Evolutionary conservation across 2,797 vertebrate species (phyloP), one percentile per base, ranked within the genome.

Genomic region (Helicolenus hilgendorfi): DNA sequence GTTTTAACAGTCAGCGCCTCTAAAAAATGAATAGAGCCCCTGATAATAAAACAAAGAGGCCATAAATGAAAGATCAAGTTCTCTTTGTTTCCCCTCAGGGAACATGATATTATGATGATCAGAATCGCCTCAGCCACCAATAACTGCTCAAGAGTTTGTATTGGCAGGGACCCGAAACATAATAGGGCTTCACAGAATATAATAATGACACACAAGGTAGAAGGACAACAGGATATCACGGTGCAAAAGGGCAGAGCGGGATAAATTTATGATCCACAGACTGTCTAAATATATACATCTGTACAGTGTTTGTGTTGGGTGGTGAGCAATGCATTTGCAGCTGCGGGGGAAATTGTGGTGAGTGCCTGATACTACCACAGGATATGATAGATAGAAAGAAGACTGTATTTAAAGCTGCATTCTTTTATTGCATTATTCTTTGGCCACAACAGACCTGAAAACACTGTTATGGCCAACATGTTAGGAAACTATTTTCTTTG

Each of bases 101-200:
- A 91, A 87, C 26, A 11, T 65, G 79, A 92, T 91, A 85, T 92
- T 86, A 81, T 83, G 79, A 90, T 71, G 83, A 91, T 89, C 81
- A 85, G 62, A 82, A 90, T 69, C 26, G 7, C 63, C 81, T 80
- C 58, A 81, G 75, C 88, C 89, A 87, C 84, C 86, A 89, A 85
- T 76, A 90, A 89, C 90, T 82, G 71, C 68, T 81, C 41, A 77
- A 82, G 82, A 84, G 86, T 94, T 94, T 92, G 59, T 78, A 15
- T 73, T 94, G 94, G 92, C 91, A 58, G 64, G 31, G 77, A 58
- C 11, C 26, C 35, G 84, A 94, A 93, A 94, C 78, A 68, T 31
- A 81, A 87, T 64, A 76, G n/a, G 41, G 73, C 80, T 91, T 85
- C 84, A 85, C 77, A 69, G 83, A 77, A 38, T 62, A 27, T 72